Evolutionary conservation across 2,888 invertebrate species (phyloP).

Genomic region (Stenodera caucasica): DNA sequence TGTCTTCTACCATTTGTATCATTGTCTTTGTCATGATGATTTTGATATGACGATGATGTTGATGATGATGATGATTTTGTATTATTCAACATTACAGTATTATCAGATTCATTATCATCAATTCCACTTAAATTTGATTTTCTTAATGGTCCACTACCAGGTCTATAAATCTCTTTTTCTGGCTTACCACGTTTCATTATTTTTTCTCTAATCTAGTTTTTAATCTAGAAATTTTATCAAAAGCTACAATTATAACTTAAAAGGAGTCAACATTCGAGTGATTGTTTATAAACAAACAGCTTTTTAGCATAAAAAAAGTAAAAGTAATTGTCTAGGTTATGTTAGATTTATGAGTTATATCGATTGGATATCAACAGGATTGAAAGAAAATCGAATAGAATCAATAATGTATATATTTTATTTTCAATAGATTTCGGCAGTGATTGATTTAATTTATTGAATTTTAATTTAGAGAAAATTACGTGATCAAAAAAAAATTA

Average conservation of each 20-base stretch:
- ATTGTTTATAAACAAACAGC: no score
- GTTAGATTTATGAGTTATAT: constrained; percentile 14
- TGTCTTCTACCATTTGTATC: constrained; percentile 29
- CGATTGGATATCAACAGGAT: not conserved
- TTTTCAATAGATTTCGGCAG: not conserved
- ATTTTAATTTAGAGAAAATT: not conserved
- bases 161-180: constrained; percentile 71
- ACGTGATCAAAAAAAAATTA: not conserved
- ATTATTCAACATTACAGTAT: constrained; percentile 39
- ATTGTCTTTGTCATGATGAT: constrained; percentile 16
- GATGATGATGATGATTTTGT: not conserved
- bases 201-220: constrained; percentile 21
- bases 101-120: constrained; percentile 61
- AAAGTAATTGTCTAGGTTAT: constrained; percentile 37
- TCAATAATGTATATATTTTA: not conserved
- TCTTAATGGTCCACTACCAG: constrained; percentile 75
- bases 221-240: no score
- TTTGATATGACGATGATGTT: not conserved
- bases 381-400: not conserved
- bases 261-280: no score
- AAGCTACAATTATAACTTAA: no score
- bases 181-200: constrained; percentile 65
- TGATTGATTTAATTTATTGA: not conserved
- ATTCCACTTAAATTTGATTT: constrained; percentile 63
- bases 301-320: no score